Base-by-base conservation (phyloP, 1,140 invertebrate genomes). In the Listronotus bonariensis region DNA sequence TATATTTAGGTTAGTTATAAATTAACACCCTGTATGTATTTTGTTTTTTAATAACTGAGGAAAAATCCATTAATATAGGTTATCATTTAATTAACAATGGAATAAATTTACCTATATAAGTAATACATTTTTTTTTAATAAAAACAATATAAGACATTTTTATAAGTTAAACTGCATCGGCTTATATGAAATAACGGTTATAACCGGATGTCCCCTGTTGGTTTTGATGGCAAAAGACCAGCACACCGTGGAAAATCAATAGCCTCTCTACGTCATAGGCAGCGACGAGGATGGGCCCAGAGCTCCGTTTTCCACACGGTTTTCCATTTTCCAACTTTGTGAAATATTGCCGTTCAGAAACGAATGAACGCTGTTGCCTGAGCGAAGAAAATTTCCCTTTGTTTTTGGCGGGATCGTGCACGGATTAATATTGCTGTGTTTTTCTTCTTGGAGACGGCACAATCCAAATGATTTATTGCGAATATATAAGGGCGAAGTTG, bases 271-370 rank as follows among this genome's bases (percentile, higher is more conserved):
- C 63, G 63, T 65, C 63, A 65, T 64, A 64, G 61, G 61, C 61
- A 64, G 53, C 55, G 55, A 58, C 63, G 45, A 65, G 63, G 54
- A 65, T 58, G 63, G 63, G 55, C 49, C 43, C 46, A 34, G 63
- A 49, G 55, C 45, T 52, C 55, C 46, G 54, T 65, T 65, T 65
- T 65, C 63, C 62, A 57, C 62, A 51, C 62, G 62, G 46, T 65
- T 65, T 65, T 65, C 62, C 62, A 65, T 65, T 65, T 65, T 65
- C 62, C 42, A 57, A 65, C 62, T 57, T 57, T 57, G 62, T 65
- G 62, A 65, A 65, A 65, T 65, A 65, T 65, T 65, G 62, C 62
- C 42, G 53, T 65, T 65, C 54, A 49, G 54, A 56, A 56, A 49
- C 53, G 62, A 63, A 63, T 26, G 60, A 46, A 49, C 60, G 51